Percentiles rank a stretch among this genome's conserved stretches.
These are phyloP conservation scores for Geotrypetes seraphini DNA, from an alignment of 2,797 vertebrate genomes.

Conservation along the genomic window DNA sequence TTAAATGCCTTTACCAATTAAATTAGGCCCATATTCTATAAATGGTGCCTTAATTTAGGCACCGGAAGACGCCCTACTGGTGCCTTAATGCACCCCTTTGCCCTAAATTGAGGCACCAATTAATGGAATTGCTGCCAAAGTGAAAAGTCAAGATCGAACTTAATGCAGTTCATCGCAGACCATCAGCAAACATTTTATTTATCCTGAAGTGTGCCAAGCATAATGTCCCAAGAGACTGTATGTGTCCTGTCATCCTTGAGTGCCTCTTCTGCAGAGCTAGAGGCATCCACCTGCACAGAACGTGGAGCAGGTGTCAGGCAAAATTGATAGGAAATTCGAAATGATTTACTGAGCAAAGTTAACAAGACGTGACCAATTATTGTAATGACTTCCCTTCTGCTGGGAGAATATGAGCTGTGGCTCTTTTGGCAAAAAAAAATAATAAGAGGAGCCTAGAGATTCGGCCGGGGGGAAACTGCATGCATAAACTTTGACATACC, in stretches of 20 bases:
- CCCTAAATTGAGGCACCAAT: too few species aligned
- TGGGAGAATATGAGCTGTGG: not conserved
- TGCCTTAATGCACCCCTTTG: too few species aligned
- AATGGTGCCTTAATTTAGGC: too few species aligned
- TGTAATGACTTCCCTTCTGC: not conserved
- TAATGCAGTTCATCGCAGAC: not conserved
- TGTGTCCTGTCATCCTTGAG: not conserved
- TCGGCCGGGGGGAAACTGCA: not conserved
- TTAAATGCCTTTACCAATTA: too few species aligned
- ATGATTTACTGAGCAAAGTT: not conserved
- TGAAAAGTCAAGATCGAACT: not conserved
- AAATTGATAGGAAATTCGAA: not conserved
- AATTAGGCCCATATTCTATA: too few species aligned
- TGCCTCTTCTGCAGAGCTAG: not conserved
- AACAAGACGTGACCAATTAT: not conserved
- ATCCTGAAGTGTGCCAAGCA: too few species aligned
- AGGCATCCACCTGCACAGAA: not conserved
- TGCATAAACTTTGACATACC: not conserved
- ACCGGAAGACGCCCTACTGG: too few species aligned
- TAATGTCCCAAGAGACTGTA: not conserved
- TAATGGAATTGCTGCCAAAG: too few species aligned
- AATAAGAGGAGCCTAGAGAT: not conserved
- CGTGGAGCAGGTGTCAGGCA: not conserved
- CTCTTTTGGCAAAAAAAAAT: not conserved
- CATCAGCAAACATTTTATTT: not conserved